Evolutionary conservation across 2,113 vertebrate species (phyloP).

Genomic region (Stigmatopora argus): DNA sequence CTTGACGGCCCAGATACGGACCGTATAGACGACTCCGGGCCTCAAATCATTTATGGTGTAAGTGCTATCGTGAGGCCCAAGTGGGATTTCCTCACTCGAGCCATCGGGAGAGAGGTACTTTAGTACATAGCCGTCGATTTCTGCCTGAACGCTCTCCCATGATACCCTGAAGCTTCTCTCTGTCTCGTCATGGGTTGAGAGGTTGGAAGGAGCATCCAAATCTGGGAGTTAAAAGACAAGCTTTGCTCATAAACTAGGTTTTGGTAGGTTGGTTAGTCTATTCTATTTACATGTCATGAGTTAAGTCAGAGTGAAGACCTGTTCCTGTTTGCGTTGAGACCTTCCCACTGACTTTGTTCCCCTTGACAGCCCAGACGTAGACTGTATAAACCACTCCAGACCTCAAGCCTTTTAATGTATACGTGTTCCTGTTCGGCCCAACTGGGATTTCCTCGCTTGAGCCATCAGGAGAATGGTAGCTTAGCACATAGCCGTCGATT

Average conservation of each 20-base stretch:
- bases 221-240: slow-evolving; percentile 32
- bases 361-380: slow-evolving; percentile 74
- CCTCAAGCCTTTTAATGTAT: slow-evolving; percentile 67
- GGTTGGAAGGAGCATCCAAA: slow-evolving; percentile 48
- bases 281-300: neutral
- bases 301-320: slow-evolving; percentile 59
- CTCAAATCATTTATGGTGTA: slow-evolving; percentile 67
- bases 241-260: neutral
- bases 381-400: slow-evolving; percentile 74
- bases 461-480: slow-evolving; percentile 70
- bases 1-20: slow-evolving; percentile 75
- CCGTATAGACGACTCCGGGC: slow-evolving; percentile 72
- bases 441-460: slow-evolving; percentile 65
- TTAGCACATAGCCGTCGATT: slow-evolving; percentile 75
- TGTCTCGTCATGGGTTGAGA: slow-evolving; percentile 57
- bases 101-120: slow-evolving; percentile 71
- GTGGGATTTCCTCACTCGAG: slow-evolving; percentile 58
- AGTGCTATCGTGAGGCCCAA: slow-evolving; percentile 64
- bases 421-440: slow-evolving; percentile 59
- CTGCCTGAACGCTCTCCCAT: slow-evolving; percentile 71
- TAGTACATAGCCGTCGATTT: slow-evolving; percentile 74
- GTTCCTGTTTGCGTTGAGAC: slow-evolving; percentile 66
- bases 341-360: slow-evolving; percentile 68
- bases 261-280: slow-evolving; percentile 1
- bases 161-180: slow-evolving; percentile 69